These are phyloP conservation scores for Thamnophis sirtalis DNA, from an alignment of 2,113 vertebrate species.

Conservation along the genomic window DNA sequence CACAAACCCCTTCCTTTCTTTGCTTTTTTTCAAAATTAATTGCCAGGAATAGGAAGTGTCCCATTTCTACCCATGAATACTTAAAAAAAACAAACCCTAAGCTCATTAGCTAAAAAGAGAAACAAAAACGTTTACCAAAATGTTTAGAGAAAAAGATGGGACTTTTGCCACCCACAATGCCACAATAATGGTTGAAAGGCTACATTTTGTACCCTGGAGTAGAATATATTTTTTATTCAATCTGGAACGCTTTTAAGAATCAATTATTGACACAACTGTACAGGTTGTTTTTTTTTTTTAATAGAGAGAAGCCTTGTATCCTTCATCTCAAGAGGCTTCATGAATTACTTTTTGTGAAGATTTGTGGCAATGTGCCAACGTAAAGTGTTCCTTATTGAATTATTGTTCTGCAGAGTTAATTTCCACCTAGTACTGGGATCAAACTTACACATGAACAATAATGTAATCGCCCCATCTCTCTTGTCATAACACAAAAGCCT, in stretches of 20 bases:
- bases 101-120: neutral
- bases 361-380: neutral
- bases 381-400: neutral
- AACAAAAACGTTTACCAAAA: neutral
- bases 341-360: neutral
- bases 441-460: neutral
- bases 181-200: conserved; percentile 1
- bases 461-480: neutral
- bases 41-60: neutral
- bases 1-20: too few relatives aligned
- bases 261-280: neutral
- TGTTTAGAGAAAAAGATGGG: neutral
- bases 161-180: neutral
- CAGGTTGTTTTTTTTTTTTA: neutral
- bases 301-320: neutral
- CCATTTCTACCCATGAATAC: neutral
- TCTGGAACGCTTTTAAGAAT: neutral
- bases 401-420: neutral
- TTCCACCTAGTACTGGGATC: neutral
- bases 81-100: neutral
- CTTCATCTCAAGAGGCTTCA: neutral
- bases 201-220: neutral
- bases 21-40: neutral
- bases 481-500: too few relatives aligned
- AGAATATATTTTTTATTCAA: neutral